Conservation (phyloP, 2,113 vertebrate genomes). For the Lophochroa leadbeateri region DNA sequence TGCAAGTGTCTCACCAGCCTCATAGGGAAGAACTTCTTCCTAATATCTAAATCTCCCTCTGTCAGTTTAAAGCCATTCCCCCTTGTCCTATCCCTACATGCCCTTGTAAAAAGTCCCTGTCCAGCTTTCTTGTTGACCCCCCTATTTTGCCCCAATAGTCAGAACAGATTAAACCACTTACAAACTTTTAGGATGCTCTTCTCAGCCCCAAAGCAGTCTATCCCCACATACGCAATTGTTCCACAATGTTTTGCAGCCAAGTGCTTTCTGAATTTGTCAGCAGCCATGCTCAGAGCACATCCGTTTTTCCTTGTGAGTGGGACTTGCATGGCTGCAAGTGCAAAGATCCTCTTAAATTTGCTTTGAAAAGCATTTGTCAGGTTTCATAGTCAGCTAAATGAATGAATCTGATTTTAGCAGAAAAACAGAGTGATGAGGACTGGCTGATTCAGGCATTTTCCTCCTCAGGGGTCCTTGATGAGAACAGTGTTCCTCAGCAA, state of each 20-base stretch:
- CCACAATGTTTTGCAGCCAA: too few species aligned
- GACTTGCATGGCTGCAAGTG: background rate
- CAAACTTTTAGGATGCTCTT: background rate
- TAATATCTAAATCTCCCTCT: background rate
- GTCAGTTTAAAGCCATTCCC: background rate
- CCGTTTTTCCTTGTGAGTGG: background rate
- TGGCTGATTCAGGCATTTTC: background rate
- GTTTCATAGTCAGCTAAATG: background rate
- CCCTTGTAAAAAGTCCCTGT: background rate
- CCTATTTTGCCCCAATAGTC: background rate
- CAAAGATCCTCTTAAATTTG: background rate
- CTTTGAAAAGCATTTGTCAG: background rate
- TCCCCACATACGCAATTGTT: too few species aligned
- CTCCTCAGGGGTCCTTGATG: background rate
- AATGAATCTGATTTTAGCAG: background rate
- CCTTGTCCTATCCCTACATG: background rate
- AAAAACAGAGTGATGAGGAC: background rate
- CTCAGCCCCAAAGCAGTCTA: background rate
- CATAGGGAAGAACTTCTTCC: background rate
- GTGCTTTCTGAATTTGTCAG: background rate
- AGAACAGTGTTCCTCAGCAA: background rate
- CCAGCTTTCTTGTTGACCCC: background rate
- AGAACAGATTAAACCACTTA: background rate
- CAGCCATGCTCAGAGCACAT: background rate
- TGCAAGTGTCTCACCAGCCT: rapidly evolving